Evolutionary conservation across 1,140 invertebrate species (phyloP).

Genomic region (Eueides isabella): DNA sequence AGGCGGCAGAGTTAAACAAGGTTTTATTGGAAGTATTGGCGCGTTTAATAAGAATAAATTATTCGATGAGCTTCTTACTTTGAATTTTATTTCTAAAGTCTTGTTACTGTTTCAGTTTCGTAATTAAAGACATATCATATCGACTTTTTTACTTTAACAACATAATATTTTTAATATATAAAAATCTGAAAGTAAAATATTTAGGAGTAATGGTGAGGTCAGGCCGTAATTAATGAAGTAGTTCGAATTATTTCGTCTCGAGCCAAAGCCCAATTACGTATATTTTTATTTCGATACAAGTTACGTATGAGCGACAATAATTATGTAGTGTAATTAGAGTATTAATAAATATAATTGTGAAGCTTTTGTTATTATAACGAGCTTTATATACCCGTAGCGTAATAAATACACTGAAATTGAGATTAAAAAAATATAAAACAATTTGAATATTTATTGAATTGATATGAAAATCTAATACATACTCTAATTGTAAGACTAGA

Average conservation of each 20-base stretch:
- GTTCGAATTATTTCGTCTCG: conserved; percentile 73
- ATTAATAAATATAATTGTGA: neutral
- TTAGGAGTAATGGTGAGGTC: conserved; percentile 67
- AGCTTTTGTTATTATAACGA: no score
- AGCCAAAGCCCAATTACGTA: conserved; percentile 44
- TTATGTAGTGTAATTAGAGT: neutral
- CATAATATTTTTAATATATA: neutral
- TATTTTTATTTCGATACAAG: neutral
- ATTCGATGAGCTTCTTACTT: neutral
- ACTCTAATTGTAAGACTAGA: no score
- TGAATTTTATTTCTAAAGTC: neutral
- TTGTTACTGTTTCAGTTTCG: neutral
- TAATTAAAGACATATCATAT: neutral
- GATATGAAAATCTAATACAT: no score
- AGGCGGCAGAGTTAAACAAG: neutral
- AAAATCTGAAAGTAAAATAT: conserved; percentile 65
- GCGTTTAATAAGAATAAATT: conserved; percentile 1
- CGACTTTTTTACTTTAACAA: neutral
- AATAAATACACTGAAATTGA: no score
- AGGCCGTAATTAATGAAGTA: conserved; percentile 77
- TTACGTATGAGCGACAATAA: neutral
- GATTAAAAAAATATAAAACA: no score
- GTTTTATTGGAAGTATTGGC: neutral
- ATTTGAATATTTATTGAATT: no score
- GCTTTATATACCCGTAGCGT: no score